phyloP scores from a whole-genome alignment of 1,140 invertebrate species.

The Sipha flava region DNA sequence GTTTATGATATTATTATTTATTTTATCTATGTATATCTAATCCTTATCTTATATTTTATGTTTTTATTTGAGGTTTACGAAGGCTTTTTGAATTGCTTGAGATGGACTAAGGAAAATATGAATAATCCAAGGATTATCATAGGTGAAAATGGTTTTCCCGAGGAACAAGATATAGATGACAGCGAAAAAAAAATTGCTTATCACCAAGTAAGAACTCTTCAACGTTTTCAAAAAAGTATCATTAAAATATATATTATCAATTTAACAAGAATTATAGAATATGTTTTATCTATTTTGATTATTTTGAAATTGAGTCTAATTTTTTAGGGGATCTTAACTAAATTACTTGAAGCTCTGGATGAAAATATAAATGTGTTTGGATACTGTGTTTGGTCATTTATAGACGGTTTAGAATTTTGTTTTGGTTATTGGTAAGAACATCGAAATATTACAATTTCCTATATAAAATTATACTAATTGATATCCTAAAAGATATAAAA shows the following conservation, averaged over 20 bases:
- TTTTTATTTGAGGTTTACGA: neutral
- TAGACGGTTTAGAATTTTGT: neutral
- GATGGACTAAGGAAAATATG: neutral
- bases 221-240: no score
- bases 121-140: neutral
- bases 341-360: neutral
- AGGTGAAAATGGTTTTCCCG: neutral
- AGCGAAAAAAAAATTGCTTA: neutral
- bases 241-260: no score
- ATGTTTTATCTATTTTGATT: no score
- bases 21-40: neutral
- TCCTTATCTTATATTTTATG: neutral
- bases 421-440: neutral
- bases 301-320: neutral
- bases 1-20: neutral
- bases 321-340: neutral
- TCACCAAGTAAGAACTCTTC: neutral
- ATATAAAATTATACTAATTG: neutral
- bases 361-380: neutral
- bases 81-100: neutral
- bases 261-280: no score
- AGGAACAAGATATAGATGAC: neutral
- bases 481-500: neutral
- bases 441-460: neutral
- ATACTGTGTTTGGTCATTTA: neutral